These are phyloP conservation scores for Heliothis peltigera DNA, from an alignment of 2,888 invertebrate genomes.

Conservation along the genomic window DNA sequence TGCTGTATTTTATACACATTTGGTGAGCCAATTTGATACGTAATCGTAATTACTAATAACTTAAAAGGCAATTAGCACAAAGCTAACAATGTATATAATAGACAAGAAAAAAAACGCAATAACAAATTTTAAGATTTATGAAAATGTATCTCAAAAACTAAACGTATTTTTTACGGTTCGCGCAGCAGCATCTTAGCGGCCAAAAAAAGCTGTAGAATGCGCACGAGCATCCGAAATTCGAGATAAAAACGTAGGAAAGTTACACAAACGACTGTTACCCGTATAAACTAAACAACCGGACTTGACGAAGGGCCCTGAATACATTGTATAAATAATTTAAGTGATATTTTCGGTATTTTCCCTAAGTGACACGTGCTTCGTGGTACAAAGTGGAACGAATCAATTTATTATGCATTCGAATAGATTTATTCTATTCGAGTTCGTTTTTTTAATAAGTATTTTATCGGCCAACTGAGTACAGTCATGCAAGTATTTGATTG, in stretches of 20 bases:
- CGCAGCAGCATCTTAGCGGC: conserved; percentile 70
- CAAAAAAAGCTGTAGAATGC: conserved; percentile 69
- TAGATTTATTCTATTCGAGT: conserved; percentile 22
- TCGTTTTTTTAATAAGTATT: conserved; percentile 14
- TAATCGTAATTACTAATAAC: too few species aligned
- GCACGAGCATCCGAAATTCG: conserved; percentile 61
- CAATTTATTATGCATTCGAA: conserved; percentile 40
- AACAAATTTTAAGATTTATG: too few species aligned
- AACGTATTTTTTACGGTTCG: conserved; percentile 13
- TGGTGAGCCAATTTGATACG: background rate
- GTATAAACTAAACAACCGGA: conserved; percentile 66
- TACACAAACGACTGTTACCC: conserved; percentile 65
- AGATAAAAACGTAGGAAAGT: conserved; percentile 72
- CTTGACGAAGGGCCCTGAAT: conserved; percentile 40
- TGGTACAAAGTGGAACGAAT: conserved; percentile 47
- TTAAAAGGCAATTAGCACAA: too few species aligned
- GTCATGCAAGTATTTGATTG: conserved; percentile 7
- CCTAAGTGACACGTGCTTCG: conserved; percentile 36
- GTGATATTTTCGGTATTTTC: conserved; percentile 43
- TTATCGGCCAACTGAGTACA: background rate
- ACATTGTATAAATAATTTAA: conserved; percentile 52
- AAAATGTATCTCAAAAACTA: background rate
- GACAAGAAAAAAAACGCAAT: too few species aligned
- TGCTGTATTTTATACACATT: conserved; percentile 10
- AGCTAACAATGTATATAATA: too few species aligned